Conservation (phyloP, 1,140 invertebrate genomes). For the Phthorimaea operculella region DNA sequence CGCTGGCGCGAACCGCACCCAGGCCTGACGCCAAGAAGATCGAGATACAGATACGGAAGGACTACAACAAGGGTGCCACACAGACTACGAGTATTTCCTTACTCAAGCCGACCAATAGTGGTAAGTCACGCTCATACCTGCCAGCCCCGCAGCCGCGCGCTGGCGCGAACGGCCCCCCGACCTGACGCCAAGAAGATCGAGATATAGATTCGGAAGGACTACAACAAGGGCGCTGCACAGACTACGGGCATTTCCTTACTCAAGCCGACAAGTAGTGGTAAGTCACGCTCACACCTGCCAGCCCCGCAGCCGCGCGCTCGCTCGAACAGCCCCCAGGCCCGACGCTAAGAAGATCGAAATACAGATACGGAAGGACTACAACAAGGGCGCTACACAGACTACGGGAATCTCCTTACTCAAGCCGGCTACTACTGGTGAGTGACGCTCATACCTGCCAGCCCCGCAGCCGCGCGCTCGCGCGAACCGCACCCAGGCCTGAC, state of each 20-base stretch:
- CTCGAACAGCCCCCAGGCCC: constrained; percentile 8
- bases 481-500: constrained; percentile 11
- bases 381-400: constrained; percentile 42
- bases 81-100: constrained; percentile 8
- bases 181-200: constrained; percentile 36
- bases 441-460: constrained; percentile 63
- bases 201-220: constrained; percentile 55
- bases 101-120: constrained; percentile 17
- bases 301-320: constrained; percentile 34
- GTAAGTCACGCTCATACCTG: constrained; percentile 58
- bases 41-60: constrained; percentile 54
- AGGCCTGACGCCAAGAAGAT: constrained; percentile 31
- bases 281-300: constrained; percentile 2
- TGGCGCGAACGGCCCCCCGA: constrained; percentile 12
- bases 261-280: no score
- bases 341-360: constrained; percentile 44
- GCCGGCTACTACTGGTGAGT: no score
- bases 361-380: constrained; percentile 54
- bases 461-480: constrained; percentile 29
- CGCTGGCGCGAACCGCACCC: constrained; percentile 13
- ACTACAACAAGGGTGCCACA: constrained; percentile 43
- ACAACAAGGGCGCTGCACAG: constrained; percentile 44
- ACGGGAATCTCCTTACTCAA: no score
- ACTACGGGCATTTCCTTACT: no score
- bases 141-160: constrained; percentile 42